phyloP scores from a whole-genome alignment of 2,888 invertebrate species.

The Oscheius myriophilus region DNA sequence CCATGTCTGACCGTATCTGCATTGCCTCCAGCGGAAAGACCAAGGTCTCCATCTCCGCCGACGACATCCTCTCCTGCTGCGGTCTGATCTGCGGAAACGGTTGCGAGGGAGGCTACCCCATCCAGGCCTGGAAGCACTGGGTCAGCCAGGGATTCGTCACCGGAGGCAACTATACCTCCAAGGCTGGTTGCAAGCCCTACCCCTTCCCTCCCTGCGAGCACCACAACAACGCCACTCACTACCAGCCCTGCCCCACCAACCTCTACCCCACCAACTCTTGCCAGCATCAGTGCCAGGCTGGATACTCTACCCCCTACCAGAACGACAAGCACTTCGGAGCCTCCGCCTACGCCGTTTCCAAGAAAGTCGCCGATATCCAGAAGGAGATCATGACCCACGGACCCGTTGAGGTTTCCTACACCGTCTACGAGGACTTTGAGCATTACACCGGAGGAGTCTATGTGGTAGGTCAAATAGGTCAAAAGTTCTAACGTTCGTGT shows the following conservation, averaged over 20 bases:
- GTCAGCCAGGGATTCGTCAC: slow-evolving; percentile 84
- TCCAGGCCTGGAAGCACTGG: slow-evolving; percentile 87
- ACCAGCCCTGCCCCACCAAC: slow-evolving; percentile 73
- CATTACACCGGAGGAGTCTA: slow-evolving; percentile 70
- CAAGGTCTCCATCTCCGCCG: slow-evolving; percentile 71
- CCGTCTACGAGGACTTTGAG: slow-evolving; percentile 60
- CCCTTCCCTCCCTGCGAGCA: slow-evolving; percentile 88
- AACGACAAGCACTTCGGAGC: slow-evolving; percentile 54
- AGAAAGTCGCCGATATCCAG: slow-evolving; percentile 61
- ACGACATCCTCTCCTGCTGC: slow-evolving; percentile 72
- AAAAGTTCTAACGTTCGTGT: slow-evolving; percentile 72
- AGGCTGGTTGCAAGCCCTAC: slow-evolving; percentile 84
- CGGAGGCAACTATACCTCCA: slow-evolving; percentile 77
- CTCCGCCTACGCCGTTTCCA: slow-evolving; percentile 62
- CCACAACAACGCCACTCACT: slow-evolving; percentile 81
- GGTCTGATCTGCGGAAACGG: slow-evolving; percentile 72
- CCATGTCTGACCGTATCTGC: slow-evolving; percentile 74
- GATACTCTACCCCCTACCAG: slow-evolving; percentile 40
- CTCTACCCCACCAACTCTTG: slow-evolving; percentile 56
- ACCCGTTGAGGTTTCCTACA: slow-evolving; percentile 56
- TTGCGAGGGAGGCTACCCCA: slow-evolving; percentile 84
- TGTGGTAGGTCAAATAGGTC: slow-evolving; percentile 72
- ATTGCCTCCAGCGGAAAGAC: slow-evolving; percentile 71
- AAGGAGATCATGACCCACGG: slow-evolving; percentile 77
- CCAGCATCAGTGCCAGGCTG: slow-evolving; percentile 40